phyloP scores from a whole-genome alignment of 2,113 vertebrate genomes.

The Apodemus sylvaticus region DNA sequence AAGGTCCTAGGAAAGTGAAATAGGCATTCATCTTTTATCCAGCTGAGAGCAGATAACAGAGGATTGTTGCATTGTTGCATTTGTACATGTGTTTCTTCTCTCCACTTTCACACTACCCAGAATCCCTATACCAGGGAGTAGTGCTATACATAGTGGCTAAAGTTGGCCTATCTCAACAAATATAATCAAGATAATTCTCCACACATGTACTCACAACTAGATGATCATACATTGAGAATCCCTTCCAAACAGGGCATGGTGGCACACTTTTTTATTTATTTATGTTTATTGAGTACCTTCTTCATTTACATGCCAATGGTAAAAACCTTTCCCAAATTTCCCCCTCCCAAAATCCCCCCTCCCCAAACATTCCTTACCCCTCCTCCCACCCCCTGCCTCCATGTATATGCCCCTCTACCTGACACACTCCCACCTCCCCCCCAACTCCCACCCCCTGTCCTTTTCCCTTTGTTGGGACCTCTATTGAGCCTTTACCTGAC shows the following conservation, averaged over 20 bases:
- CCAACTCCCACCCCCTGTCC: no score
- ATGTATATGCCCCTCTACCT: no score
- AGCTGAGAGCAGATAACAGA: background rate
- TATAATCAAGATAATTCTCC: background rate
- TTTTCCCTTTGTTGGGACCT: no score
- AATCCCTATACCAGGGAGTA: background rate
- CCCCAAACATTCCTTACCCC: no score
- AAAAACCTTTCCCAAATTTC: no score
- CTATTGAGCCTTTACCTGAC: no score
- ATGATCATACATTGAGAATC: background rate
- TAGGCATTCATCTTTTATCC: background rate
- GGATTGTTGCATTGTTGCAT: background rate
- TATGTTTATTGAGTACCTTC: no score
- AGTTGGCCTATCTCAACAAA: background rate
- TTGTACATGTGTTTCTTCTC: background rate
- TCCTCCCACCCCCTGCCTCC: no score
- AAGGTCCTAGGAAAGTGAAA: background rate
- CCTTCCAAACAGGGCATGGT: background rate
- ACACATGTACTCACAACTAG: background rate
- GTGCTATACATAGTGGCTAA: background rate
- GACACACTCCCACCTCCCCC: no score
- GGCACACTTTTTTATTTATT: no score
- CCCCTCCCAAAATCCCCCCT: no score
- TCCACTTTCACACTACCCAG: background rate
- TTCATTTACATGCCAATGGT: no score